phyloP scores from a whole-genome alignment of 2,113 vertebrate genomes.

The Tragelaphus strepsiceros region DNA sequence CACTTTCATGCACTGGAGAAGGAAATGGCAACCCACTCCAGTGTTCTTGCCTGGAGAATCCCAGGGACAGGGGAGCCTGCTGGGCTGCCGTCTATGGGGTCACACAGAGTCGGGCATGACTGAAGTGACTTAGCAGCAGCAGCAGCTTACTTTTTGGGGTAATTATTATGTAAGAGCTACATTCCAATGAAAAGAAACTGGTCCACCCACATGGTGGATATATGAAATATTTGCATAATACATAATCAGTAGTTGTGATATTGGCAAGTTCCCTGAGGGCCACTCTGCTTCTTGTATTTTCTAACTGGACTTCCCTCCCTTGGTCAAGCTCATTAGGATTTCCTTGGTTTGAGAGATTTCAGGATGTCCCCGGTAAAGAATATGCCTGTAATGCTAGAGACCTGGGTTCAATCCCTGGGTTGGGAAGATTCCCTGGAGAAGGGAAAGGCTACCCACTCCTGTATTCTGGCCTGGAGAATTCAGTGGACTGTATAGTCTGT shows the following conservation, averaged over 20 bases:
- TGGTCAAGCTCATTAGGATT: not conserved
- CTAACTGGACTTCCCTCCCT: not conserved
- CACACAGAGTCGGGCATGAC: too few relatives aligned
- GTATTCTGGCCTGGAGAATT: not conserved
- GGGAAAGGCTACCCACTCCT: not conserved
- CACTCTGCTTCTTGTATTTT: not conserved
- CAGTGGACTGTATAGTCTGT: not conserved
- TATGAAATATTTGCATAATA: not conserved
- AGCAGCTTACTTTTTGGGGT: too few relatives aligned
- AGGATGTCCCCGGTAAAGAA: not conserved
- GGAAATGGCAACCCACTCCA: too few relatives aligned
- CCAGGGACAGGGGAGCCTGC: too few relatives aligned
- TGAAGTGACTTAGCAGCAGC: too few relatives aligned
- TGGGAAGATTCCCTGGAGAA: not conserved
- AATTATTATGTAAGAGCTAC: not conserved
- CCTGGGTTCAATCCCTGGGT: not conserved
- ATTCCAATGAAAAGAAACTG: not conserved
- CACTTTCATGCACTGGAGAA: too few relatives aligned
- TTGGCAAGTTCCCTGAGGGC: not conserved
- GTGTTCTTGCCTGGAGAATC: too few relatives aligned
- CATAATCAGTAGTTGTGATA: not conserved
- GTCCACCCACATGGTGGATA: not conserved
- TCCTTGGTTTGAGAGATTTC: not conserved
- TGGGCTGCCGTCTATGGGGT: too few relatives aligned
- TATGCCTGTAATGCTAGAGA: not conserved